phyloP scores from a whole-genome alignment of 2,888 invertebrate species.

The Aleiodes testaceus region DNA sequence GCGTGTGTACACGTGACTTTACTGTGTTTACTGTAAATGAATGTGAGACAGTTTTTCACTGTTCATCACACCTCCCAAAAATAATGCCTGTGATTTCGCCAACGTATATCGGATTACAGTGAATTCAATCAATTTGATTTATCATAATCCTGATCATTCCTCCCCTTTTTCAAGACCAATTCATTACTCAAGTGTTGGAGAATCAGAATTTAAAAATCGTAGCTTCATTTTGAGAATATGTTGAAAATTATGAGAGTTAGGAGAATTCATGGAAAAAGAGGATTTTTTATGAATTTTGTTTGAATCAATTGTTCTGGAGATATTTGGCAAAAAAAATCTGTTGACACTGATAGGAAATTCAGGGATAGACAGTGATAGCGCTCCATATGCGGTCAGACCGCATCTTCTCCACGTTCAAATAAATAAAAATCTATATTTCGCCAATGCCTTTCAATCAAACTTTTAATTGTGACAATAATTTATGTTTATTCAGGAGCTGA shows the following conservation, averaged over 20 bases:
- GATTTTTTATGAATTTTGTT: too few relatives aligned
- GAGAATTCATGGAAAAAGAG: too few relatives aligned
- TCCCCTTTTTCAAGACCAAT: too few relatives aligned
- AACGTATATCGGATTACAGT: constrained; percentile 43
- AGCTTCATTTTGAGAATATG: too few relatives aligned
- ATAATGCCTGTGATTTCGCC: constrained; percentile 44
- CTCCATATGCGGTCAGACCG: not conserved
- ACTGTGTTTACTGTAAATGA: constrained; percentile 18
- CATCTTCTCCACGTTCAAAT: not conserved
- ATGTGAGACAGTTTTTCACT: constrained; percentile 27
- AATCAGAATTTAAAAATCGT: too few relatives aligned
- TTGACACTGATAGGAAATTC: not conserved
- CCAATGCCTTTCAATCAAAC: not conserved
- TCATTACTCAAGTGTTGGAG: too few relatives aligned
- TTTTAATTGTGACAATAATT: constrained; percentile 8
- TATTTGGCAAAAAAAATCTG: too few relatives aligned
- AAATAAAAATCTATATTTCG: not conserved
- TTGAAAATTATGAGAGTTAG: too few relatives aligned
- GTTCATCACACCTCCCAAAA: constrained; percentile 40
- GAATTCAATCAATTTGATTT: not conserved
- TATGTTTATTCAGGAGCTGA: constrained; percentile 80
- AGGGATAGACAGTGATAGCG: not conserved
- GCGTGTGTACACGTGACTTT: constrained; percentile 12
- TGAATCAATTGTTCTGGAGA: too few relatives aligned
- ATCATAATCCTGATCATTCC: too few relatives aligned